Evolutionary conservation across 1,140 invertebrate species (phyloP).

Genomic region (Helicoverpa zea): DNA sequence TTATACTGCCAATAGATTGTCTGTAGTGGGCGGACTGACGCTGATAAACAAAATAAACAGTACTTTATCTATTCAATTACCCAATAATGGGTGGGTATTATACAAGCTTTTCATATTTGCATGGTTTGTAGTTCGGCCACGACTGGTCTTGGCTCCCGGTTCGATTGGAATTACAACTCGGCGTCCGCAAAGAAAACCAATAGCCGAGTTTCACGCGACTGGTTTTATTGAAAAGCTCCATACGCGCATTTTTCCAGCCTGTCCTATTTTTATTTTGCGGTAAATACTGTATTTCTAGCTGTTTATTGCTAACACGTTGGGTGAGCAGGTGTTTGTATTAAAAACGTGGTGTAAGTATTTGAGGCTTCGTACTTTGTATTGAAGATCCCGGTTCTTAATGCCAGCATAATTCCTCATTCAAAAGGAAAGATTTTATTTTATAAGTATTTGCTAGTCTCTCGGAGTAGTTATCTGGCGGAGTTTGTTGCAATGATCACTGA

Average conservation of each 20-base stretch:
- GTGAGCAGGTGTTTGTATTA: slow-evolving; percentile 21
- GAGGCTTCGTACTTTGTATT: neutral
- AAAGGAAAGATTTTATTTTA: no score
- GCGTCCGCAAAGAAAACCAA: slow-evolving; percentile 73
- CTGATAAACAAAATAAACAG: slow-evolving; percentile 20
- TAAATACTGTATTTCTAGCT: slow-evolving; percentile 42
- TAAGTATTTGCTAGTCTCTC: no score
- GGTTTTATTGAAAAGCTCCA: slow-evolving; percentile 77
- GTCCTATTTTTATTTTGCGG: slow-evolving; percentile 38
- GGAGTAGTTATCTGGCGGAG: no score
- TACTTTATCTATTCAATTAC: slow-evolving; percentile 19
- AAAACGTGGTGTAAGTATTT: neutral
- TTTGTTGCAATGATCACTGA: neutral
- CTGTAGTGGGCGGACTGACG: neutral
- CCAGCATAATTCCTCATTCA: no score
- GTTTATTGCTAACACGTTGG: slow-evolving; percentile 42
- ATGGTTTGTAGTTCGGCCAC: neutral
- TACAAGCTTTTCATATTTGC: slow-evolving; percentile 35
- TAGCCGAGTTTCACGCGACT: slow-evolving; percentile 68
- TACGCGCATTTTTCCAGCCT: slow-evolving; percentile 61
- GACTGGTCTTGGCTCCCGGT: slow-evolving; percentile 40
- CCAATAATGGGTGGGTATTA: slow-evolving; percentile 30
- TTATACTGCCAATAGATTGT: slow-evolving; percentile 15
- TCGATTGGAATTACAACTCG: slow-evolving; percentile 53
- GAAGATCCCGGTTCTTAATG: neutral